These are phyloP conservation scores for Sesia bembeciformis DNA, from an alignment of 2,888 invertebrate species.

Conservation along the genomic window DNA sequence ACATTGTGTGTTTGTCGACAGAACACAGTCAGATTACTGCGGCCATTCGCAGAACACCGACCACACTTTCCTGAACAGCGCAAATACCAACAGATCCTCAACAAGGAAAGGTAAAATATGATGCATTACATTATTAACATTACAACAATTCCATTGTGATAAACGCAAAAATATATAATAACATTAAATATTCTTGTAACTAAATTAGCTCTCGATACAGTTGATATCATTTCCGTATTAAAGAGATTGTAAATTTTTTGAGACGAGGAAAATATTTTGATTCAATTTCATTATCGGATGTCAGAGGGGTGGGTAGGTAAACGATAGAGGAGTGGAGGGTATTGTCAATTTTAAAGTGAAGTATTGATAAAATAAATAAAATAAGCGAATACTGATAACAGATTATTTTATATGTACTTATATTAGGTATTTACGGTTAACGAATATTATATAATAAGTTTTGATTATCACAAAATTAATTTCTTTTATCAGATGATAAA, in stretches of 20 bases:
- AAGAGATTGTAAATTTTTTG: not conserved
- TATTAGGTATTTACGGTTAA: too few relatives aligned
- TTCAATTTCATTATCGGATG: not conserved
- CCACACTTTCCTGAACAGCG: constrained; percentile 51
- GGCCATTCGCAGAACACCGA: constrained; percentile 59
- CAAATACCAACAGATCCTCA: constrained; percentile 44
- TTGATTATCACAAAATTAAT: not conserved
- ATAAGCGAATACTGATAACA: too few relatives aligned
- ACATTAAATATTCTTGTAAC: too few relatives aligned
- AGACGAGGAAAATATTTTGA: not conserved
- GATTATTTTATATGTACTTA: too few relatives aligned
- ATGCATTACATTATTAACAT: not conserved
- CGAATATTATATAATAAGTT: too few relatives aligned
- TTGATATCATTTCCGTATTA: not conserved
- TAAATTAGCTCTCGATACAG: too few relatives aligned
- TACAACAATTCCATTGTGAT: too few relatives aligned
- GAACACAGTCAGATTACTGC: constrained; percentile 55
- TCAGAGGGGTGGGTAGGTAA: too few relatives aligned
- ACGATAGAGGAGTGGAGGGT: too few relatives aligned
- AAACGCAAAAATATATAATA: too few relatives aligned
- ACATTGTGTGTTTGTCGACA: constrained; percentile 11
- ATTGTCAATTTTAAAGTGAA: too few relatives aligned
- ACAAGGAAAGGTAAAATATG: constrained; percentile 44
- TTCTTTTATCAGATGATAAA: constrained; percentile 25
- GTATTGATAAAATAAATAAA: too few relatives aligned